These are phyloP conservation scores for Synergus laeviventris DNA, from an alignment of 2,888 invertebrate species.

Conservation along the genomic window DNA sequence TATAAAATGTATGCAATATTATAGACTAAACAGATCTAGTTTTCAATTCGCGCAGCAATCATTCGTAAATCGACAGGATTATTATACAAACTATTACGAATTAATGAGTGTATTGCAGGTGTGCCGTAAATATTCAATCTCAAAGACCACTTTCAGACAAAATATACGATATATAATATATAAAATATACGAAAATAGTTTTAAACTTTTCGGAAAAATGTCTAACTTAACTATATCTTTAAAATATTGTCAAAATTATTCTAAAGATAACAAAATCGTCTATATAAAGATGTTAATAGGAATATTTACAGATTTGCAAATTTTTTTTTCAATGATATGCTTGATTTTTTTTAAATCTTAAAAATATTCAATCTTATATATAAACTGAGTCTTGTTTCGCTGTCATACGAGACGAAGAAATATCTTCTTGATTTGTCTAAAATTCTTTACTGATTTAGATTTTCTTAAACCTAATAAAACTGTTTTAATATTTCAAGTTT, in stretches of 20 bases:
- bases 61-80: neutral
- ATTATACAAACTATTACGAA: neutral
- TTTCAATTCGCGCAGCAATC: neutral
- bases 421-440: no score
- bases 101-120: slow-evolving; percentile 1
- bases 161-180: neutral
- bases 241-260: neutral
- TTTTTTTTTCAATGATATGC: neutral
- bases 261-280: neutral
- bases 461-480: no score
- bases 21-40: neutral
- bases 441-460: no score
- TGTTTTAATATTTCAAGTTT: no score
- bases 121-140: neutral
- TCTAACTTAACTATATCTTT: neutral
- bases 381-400: neutral
- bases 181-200: neutral
- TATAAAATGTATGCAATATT: neutral
- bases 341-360: neutral
- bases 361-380: neutral
- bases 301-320: neutral
- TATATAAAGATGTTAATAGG: neutral
- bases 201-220: no score
- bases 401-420: no score
- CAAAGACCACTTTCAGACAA: neutral